Percentiles rank a stretch among this genome's conserved stretches.
Evolutionary conservation across 2,888 invertebrate species (phyloP).

Genomic region (Ephialtes manifestator): DNA sequence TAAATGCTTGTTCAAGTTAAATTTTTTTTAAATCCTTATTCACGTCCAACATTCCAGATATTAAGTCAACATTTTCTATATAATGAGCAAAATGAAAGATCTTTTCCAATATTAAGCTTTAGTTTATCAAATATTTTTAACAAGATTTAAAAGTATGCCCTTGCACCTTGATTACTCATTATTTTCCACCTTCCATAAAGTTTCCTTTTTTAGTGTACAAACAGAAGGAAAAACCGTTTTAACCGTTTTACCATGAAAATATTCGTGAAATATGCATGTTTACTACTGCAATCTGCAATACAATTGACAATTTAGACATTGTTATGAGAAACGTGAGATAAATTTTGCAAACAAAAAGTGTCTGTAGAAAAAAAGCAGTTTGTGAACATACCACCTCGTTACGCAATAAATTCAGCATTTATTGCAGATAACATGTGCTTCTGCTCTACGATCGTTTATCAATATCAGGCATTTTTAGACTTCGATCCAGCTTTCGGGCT

Average conservation of each 20-base stretch:
- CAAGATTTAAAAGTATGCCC: no score
- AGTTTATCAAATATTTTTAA: no score
- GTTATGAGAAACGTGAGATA: background rate
- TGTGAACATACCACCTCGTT: background rate
- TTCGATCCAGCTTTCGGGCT: background rate
- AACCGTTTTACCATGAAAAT: no score
- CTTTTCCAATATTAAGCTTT: no score
- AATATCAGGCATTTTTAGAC: slow-evolving; percentile 20
- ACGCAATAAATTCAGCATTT: slow-evolving; percentile 6
- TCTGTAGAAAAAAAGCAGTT: background rate
- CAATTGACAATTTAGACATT: background rate
- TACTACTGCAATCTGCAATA: background rate
- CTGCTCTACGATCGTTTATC: background rate
- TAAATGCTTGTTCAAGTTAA: no score
- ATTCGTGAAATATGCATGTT: no score
- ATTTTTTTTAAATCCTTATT: no score
- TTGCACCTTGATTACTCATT: background rate
- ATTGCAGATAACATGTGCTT: slow-evolving; percentile 4
- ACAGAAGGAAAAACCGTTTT: no score
- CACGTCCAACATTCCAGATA: no score
- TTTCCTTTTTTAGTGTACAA: background rate
- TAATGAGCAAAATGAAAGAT: background rate
- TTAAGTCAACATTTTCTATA: no score
- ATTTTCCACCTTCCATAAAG: background rate
- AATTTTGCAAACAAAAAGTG: background rate